phyloP scores from a whole-genome alignment of 2,797 vertebrate genomes.

The Melanitta fusca region DNA sequence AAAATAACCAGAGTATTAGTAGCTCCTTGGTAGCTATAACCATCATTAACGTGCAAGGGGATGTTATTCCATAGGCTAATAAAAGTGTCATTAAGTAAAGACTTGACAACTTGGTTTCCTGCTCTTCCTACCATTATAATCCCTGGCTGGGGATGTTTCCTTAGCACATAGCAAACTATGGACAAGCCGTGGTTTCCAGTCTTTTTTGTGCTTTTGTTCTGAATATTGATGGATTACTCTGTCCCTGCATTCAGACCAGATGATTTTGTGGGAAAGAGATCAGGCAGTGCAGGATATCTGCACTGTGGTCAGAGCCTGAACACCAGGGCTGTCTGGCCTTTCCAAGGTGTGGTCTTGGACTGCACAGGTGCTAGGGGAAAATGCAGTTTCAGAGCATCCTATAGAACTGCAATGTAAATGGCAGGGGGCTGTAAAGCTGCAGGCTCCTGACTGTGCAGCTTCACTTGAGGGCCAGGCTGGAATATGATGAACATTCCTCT shows the following conservation, averaged over 20 bases:
- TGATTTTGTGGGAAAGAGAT: background rate
- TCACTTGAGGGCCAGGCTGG: background rate
- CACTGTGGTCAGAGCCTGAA: background rate
- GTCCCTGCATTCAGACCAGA: background rate
- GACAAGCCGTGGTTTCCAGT: background rate
- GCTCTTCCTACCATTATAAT: background rate
- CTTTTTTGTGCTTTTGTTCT: background rate
- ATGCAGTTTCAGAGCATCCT: background rate
- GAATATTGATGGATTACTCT: accelerated
- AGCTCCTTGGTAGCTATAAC: background rate
- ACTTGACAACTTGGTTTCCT: accelerated
- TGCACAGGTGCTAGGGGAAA: background rate
- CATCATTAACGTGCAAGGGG: background rate
- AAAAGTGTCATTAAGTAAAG: background rate
- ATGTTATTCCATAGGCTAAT: background rate
- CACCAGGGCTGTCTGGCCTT: background rate
- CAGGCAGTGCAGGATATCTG: background rate
- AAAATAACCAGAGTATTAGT: background rate
- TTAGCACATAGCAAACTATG: accelerated
- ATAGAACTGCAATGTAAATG: background rate
- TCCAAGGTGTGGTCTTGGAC: background rate
- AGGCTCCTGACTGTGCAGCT: background rate
- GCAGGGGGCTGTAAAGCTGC: background rate
- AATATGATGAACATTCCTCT: background rate
- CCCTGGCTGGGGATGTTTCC: background rate